Base-by-base conservation (phyloP, 2,113 vertebrate species). In the Sebastes schlegelii region DNA sequence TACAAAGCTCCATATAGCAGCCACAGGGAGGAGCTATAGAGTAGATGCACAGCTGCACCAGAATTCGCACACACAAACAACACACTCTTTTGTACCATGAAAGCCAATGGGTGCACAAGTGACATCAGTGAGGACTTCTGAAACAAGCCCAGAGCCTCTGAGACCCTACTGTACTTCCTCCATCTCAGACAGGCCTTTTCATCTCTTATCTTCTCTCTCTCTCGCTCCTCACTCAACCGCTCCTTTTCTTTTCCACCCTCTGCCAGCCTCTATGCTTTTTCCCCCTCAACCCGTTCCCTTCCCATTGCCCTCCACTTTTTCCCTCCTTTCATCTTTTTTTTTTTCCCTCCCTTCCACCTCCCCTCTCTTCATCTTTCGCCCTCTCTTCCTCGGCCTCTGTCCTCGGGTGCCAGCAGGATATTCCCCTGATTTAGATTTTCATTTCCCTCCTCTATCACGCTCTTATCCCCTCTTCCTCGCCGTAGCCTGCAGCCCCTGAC, bases 401-500 rank as follows among this genome's bases (percentile, higher is more conserved):
- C 93, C 90, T 92, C 86, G 0, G 60, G 87, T 87, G 92, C 91
- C 93, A 93, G 92, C 92, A 92, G 92, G 93, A 93, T 93, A 93
- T 93, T 92, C 91, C 89, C 93, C 91, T 84, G 91, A 94, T 91
- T 94, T 94, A 93, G 93, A 92, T 93, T 93, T 93, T 93, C 92
- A 93, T 93, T 94, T 94, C 92, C 92, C 91, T 91, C 89, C 89
- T 93, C 89, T 90, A 92, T 91, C 92, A 78, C 84, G 58, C 88
- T 90, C 89, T 93, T 91, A 93, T 93, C 92, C 93, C 90, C 73
- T 91, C 89, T 93, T 92, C 92, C 90, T 92, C 58, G n/a, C 88
- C 34, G 77, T 84, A 86, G 92, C 90, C 89, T 88, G 54, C 85
- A 86, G 92, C 86, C 80, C 74, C 86, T 85, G 77, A 75, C 88